A percentile compares a stretch with the other conserved stretches of the same genome.
Conservation (phyloP, 2,113 vertebrate genomes). For the Cyprinodon variegatus region DNA sequence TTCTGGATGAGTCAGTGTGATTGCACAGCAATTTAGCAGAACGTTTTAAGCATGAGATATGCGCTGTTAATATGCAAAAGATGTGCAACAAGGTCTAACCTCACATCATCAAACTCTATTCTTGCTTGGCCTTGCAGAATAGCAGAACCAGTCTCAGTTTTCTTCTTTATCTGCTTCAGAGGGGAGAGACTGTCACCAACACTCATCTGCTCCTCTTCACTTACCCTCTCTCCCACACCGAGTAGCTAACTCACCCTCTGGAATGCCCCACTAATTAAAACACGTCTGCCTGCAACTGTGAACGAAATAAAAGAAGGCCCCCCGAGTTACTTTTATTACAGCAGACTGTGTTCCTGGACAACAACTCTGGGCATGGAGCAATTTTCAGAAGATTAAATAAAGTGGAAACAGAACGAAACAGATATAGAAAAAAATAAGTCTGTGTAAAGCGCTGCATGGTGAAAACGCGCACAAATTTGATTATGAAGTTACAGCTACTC, state of each 20-base stretch:
- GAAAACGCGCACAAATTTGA: not conserved
- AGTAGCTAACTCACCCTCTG: conserved; percentile 51
- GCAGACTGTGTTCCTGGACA: conserved; percentile 5
- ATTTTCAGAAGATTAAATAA: conserved; percentile 1
- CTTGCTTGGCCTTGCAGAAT: conserved; percentile 42
- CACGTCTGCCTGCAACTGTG: conserved; percentile 44
- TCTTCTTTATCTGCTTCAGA: conserved; percentile 49
- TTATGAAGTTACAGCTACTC: conserved; percentile 41
- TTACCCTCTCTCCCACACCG: conserved; percentile 32
- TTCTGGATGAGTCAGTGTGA: conserved; percentile 10
- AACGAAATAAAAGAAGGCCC: conserved; percentile 25
- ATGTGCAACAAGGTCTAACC: conserved; percentile 32
- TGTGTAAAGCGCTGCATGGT: not conserved
- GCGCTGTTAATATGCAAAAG: conserved; percentile 38
- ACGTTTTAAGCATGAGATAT: conserved; percentile 9
- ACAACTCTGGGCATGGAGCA: conserved; percentile 1
- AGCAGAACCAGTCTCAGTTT: conserved; percentile 46
- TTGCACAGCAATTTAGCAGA: conserved; percentile 9
- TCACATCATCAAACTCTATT: conserved; percentile 57
- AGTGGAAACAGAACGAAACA: not conserved
- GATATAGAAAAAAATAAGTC: conserved; percentile 1
- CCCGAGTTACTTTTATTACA: conserved; percentile 19
- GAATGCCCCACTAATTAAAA: conserved; percentile 72
- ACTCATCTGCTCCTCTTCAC: conserved; percentile 30
- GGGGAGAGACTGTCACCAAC: conserved; percentile 54